A percentile compares a stretch with the other conserved stretches of the same genome.
phyloP scores from a whole-genome alignment of 2,113 vertebrate species.

The Strigops habroptila region DNA sequence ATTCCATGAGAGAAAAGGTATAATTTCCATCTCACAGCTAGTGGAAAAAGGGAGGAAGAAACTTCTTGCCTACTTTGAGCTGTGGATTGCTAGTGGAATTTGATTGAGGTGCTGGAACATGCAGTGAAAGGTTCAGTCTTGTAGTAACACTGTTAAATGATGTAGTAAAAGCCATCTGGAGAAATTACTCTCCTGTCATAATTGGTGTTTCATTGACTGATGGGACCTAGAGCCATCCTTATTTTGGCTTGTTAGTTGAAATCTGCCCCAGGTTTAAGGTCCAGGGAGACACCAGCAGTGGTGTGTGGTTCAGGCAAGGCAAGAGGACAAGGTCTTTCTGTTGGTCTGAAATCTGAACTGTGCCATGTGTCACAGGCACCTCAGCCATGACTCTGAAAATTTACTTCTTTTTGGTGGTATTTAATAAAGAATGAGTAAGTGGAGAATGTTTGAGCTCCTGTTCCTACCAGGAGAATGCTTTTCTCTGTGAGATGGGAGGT shows the following conservation, averaged over 20 bases:
- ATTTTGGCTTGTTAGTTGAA: not conserved
- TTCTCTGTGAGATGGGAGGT: not conserved
- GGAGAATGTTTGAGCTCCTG: not conserved
- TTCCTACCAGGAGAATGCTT: not conserved
- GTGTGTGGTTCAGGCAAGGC: rapidly evolving
- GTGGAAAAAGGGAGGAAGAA: not conserved
- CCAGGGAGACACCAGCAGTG: not conserved
- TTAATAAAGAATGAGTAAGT: not conserved
- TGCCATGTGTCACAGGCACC: not conserved
- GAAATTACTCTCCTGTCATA: not conserved
- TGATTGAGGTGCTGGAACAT: not conserved
- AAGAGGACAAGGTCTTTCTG: not conserved
- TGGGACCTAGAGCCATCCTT: not conserved
- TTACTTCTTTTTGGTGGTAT: not conserved
- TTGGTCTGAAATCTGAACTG: not conserved
- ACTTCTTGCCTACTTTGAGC: not conserved
- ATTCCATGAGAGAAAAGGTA: not conserved
- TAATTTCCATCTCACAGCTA: not conserved
- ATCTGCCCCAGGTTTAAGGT: not conserved
- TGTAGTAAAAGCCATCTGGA: not conserved
- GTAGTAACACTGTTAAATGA: not conserved
- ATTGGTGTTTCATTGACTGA: not conserved
- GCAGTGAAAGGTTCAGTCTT: not conserved
- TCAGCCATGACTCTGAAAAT: not conserved
- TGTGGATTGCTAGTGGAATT: not conserved